Evolutionary conservation across 2,113 vertebrate genomes (phyloP).

Genomic region (Panthera leo): DNA sequence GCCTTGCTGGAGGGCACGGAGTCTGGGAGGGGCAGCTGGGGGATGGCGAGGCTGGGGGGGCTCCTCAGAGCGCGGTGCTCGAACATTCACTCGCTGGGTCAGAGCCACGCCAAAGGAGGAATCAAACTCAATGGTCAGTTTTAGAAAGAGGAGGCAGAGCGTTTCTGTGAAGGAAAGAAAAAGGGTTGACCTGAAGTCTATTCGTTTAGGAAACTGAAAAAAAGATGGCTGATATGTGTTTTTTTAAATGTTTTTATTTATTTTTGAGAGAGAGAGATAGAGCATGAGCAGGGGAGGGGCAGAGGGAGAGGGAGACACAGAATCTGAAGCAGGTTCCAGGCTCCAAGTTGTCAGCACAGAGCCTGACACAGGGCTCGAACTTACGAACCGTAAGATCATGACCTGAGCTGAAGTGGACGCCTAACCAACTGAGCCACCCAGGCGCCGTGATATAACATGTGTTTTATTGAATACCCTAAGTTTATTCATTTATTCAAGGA

Average conservation of each 20-base stretch:
- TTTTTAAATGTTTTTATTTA: too few species aligned
- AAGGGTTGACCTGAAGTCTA: not conserved
- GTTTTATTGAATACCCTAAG: not conserved
- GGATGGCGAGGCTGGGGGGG: too few species aligned
- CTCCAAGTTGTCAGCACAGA: too few species aligned
- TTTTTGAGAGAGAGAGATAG: too few species aligned
- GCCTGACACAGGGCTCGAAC: too few species aligned
- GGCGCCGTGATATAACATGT: accelerated
- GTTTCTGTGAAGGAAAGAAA: not conserved
- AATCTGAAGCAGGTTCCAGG: too few species aligned
- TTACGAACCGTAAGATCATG: too few species aligned
- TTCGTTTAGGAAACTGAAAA: not conserved
- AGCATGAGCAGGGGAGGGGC: too few species aligned
- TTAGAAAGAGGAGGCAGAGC: not conserved
- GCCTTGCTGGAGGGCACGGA: accelerated
- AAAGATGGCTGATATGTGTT: too few species aligned
- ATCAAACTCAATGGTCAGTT: not conserved
- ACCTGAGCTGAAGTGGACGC: too few species aligned
- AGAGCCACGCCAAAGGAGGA: accelerated
- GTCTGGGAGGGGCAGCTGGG: accelerated
- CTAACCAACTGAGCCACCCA: too few species aligned
- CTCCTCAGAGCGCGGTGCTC: accelerated
- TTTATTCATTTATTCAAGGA: not conserved
- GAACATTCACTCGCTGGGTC: accelerated
- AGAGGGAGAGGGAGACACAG: too few species aligned